Conservation (phyloP, 2,888 invertebrate genomes). For the Parnassius smintheus region DNA sequence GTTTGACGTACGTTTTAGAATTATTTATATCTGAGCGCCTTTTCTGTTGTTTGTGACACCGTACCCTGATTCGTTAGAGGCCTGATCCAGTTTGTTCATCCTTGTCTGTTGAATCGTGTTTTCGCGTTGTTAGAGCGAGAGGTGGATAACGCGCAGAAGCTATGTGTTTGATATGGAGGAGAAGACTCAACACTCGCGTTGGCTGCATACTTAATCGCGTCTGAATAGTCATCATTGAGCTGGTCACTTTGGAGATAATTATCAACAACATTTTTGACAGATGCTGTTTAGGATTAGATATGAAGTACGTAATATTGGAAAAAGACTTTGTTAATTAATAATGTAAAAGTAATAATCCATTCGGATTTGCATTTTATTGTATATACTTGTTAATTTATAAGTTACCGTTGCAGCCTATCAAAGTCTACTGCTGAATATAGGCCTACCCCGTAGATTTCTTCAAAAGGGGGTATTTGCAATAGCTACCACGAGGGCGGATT, state of each 20-base stretch:
- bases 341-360: neutral
- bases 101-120: conserved; percentile 37
- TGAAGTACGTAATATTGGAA: no score
- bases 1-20: conserved; percentile 54
- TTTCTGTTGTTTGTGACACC: conserved; percentile 80
- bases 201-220: conserved; percentile 63
- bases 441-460: no score
- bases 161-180: conserved; percentile 70
- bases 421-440: no score
- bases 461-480: no score
- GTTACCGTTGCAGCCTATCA: no score
- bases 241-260: conserved; percentile 62
- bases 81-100: conserved; percentile 61
- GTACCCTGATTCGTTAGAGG: conserved; percentile 67
- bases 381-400: no score
- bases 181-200: conserved; percentile 52
- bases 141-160: conserved; percentile 41
- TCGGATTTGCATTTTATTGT: no score
- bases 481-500: no score
- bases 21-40: conserved; percentile 50
- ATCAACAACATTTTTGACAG: conserved; percentile 36
- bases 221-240: conserved; percentile 70
- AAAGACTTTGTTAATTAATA: neutral
- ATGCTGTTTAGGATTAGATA: conserved; percentile 1
- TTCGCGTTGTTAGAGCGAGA: conserved; percentile 47